phyloP scores from a whole-genome alignment of 2,797 vertebrate species.

The Peromyscus attwateri region DNA sequence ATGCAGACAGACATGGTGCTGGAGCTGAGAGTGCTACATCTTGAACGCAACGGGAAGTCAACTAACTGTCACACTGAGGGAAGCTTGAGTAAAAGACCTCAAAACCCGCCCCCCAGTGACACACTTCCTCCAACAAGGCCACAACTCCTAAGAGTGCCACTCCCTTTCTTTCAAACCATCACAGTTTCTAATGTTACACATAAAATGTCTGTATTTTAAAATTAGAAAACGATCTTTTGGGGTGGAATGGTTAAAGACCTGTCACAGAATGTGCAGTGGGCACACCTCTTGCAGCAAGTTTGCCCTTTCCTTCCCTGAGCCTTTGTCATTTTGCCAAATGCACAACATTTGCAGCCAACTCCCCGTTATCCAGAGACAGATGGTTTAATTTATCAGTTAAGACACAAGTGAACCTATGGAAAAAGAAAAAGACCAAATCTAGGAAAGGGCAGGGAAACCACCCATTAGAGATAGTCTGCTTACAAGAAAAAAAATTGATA shows the following conservation, averaged over 20 bases:
- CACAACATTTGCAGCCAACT: background rate
- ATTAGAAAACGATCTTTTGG: slow-evolving; percentile 27
- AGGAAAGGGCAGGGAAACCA: slow-evolving; percentile 4
- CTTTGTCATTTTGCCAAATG: background rate
- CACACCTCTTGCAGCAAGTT: background rate
- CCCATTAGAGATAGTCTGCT: background rate
- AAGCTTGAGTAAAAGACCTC: background rate
- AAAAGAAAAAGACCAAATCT: background rate
- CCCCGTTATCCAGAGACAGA: background rate
- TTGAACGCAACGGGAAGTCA: background rate
- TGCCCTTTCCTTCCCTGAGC: background rate
- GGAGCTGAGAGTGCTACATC: background rate
- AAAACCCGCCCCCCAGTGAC: background rate
- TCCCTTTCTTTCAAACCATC: background rate
- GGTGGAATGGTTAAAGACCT: background rate
- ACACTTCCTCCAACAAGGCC: background rate
- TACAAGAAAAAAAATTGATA: slow-evolving; percentile 23
- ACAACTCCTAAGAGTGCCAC: background rate
- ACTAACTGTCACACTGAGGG: background rate
- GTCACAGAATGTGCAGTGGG: background rate
- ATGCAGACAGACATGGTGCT: background rate
- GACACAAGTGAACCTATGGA: background rate
- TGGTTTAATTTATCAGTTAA: background rate
- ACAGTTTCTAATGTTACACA: slow-evolving; percentile 5
- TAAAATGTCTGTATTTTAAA: slow-evolving; percentile 47